Conservation (phyloP, 1,140 invertebrate species). For the Heliconius eleuchia region DNA sequence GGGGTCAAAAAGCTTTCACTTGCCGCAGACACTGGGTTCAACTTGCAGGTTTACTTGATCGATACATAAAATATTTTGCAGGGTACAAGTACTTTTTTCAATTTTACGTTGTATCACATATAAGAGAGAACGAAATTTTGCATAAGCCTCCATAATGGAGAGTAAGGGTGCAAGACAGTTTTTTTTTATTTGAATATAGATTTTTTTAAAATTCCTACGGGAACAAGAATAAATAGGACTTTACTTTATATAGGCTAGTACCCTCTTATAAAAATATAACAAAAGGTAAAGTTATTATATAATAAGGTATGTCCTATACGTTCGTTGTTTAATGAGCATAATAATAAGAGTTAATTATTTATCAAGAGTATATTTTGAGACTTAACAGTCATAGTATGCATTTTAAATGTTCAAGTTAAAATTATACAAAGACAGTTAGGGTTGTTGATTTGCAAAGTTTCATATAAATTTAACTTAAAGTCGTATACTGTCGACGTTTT, state of each 20-base stretch:
- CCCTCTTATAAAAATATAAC: no score
- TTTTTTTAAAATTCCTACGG: no score
- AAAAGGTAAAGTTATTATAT: neutral
- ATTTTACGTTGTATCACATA: no score
- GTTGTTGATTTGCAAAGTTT: neutral
- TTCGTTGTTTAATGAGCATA: neutral
- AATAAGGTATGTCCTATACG: neutral
- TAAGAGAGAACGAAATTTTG: no score
- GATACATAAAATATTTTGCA: neutral
- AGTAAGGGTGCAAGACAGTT: no score
- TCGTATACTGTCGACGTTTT: neutral
- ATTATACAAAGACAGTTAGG: neutral
- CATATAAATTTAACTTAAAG: neutral
- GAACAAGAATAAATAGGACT: no score
- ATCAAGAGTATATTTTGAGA: neutral
- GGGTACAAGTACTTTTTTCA: no score
- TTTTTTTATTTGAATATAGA: no score
- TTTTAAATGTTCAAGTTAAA: neutral
- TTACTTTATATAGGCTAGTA: no score
- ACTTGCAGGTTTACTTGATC: neutral
- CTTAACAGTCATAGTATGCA: neutral
- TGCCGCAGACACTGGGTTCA: neutral
- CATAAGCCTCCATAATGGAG: no score
- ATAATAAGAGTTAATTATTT: neutral
- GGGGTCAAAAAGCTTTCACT: neutral